Base-by-base conservation (phyloP, 2,888 invertebrate genomes). In the Polietes domitor region DNA sequence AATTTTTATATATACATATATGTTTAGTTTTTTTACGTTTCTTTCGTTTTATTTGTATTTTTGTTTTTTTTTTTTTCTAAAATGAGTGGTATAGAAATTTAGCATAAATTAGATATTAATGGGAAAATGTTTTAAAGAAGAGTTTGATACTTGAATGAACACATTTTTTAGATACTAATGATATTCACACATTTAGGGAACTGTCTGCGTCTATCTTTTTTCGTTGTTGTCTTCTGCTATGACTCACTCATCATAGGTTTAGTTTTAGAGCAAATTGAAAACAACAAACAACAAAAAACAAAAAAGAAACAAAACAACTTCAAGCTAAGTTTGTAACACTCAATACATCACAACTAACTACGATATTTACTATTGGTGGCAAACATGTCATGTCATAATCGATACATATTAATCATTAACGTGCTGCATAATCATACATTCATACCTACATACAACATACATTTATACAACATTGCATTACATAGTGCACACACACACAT, bases 1-100 rank as follows among this genome's bases (percentile, higher is more conserved):
- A 80, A 81, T 72, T 83, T 78, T 81, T 78, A 73, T 53, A 68
- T 77, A 58, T 9, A 32, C 32, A 32, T 32, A 47, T n/a, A 47
- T 47, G 47, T 47, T 47, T 55, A 55, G 28, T 63, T 71, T 74
- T 47, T 24, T 47, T 71, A 32, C 55, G 21, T 28, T 58, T 50
- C 17, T 63, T 47, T 55, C 50, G 68, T 73, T 77, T 72, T 74
- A 5, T 61, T 24, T 17, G 19, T 26, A n/a, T n/a, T n/a, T 74
- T 43, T 26, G 7, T 58, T 53, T 53, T 58, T 41, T 58, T 79
- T 41, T 32, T 10, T 37, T 65, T 24, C 68, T 68, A 24, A 26
- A 26, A 47, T 26, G 47, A 68, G 26, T 73, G 75, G 37, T 68
- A 61, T 79, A 79, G 32, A 68, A 21, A 55, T 58, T 65, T 72